Base-by-base conservation (phyloP, 2,888 invertebrate species). In the Ferdinandea cuprea region DNA sequence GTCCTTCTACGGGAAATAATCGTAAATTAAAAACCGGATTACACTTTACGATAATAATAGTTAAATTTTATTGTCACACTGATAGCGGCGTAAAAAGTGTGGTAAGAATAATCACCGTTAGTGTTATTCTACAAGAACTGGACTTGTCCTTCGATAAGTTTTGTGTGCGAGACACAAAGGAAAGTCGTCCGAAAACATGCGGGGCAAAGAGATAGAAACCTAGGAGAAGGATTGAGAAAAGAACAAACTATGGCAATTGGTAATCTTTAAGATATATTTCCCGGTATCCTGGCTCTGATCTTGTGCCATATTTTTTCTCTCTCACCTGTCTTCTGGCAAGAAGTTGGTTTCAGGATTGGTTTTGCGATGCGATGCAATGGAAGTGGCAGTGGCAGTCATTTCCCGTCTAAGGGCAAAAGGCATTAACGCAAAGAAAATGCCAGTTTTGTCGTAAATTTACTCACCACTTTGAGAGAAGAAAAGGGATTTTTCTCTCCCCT, bases 221-320 rank as follows among this genome's bases (percentile, higher is more conserved):
- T n/a, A n/a, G n/a, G 30, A 13, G 65, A 35, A 46, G 46, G 28
- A 40, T 11, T n/a, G n/a, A 46, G 30, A 61, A 44, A 15, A n/a
- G 78, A 73, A 78, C 63, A 72, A 78, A 78, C 66, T 78, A 61
- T 54, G 63, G 72, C 72, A 78, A 83, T 83, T 78, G 83, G 83
- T 83, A 83, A 78, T 83, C 83, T 83, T 83, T 48, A 83, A 83
- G 78, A 83, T 83, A 83, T 81, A 76, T 83, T 72, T 56, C 40
- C 66, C 44, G 50, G 72, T 83, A 78, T 83, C 78, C 72, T 50
- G 44, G 21, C 63, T 78, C 72, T 78, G 78, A 83, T 83, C 83
- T 83, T 58, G 30, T 83, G 78, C 78, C 78, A 83, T 78, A 72
- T 72, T 81, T 72, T 83, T 78, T 78, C 56, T 66, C 52, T 68